Evolutionary conservation across 2,113 vertebrate species (phyloP).

Genomic region (Perognathus longimembris): DNA sequence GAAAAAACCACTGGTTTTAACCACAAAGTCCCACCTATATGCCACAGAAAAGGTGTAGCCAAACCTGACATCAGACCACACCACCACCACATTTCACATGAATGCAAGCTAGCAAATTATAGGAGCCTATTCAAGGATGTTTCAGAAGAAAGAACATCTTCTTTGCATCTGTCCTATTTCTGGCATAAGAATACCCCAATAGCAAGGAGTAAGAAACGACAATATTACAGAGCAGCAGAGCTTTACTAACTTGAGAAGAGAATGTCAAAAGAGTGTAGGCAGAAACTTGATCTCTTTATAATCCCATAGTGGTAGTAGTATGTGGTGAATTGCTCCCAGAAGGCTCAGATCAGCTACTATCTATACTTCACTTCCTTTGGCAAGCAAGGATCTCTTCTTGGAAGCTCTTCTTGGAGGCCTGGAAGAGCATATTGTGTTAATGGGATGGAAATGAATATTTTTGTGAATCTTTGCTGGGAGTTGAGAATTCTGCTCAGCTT

Average conservation of each 20-base stretch:
- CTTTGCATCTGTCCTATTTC: background rate
- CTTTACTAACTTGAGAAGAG: background rate
- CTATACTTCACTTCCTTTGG: background rate
- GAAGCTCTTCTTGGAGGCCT: background rate
- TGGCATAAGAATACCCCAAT: background rate
- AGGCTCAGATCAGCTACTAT: background rate
- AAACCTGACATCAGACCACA: rapidly evolving
- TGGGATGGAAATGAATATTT: background rate
- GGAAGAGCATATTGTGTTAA: background rate
- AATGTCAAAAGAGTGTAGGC: background rate
- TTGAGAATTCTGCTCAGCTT: background rate
- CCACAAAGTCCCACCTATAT: background rate
- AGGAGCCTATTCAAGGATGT: background rate
- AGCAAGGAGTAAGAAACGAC: too few relatives aligned
- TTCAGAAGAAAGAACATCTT: background rate
- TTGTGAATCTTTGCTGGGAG: background rate
- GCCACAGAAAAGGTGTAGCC: background rate
- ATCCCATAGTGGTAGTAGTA: background rate
- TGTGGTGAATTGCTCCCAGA: background rate
- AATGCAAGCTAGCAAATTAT: background rate
- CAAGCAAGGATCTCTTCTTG: background rate
- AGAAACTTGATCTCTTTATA: background rate
- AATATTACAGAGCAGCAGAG: background rate
- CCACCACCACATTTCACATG: rapidly evolving
- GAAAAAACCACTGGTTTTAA: background rate